Evolutionary conservation across 2,888 invertebrate genomes (phyloP).

Genomic region (Cryptophagus acutangulus): DNA sequence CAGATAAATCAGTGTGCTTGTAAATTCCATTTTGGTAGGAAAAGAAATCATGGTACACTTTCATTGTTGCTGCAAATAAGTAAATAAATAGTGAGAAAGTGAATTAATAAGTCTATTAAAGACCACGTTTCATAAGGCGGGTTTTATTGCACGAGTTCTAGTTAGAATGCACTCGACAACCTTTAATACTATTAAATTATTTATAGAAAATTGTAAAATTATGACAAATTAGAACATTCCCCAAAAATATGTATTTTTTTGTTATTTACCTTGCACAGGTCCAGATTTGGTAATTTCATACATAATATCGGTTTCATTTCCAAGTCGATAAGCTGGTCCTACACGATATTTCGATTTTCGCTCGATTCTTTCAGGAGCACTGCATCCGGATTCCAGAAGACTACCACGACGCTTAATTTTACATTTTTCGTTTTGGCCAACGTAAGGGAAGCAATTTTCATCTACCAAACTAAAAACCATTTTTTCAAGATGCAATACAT

Average conservation of each 20-base stretch:
- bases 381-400: slow-evolving; percentile 55
- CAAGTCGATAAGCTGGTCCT: slow-evolving; percentile 71
- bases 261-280: slow-evolving; percentile 80
- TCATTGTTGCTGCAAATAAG: slow-evolving; percentile 78
- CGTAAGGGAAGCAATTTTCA: slow-evolving; percentile 82
- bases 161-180: too few species aligned
- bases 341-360: slow-evolving; percentile 64
- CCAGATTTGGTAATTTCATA: slow-evolving; percentile 85
- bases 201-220: too few species aligned
- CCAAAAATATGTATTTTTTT: slow-evolving; percentile 4
- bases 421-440: slow-evolving; percentile 59
- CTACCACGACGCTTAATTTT: slow-evolving; percentile 51
- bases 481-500: slow-evolving; percentile 2
- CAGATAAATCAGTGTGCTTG: slow-evolving; percentile 54
- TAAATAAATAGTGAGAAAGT: slow-evolving; percentile 6
- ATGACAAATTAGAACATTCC: slow-evolving; percentile 4
- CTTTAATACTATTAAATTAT: too few species aligned
- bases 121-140: too few species aligned
- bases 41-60: slow-evolving; percentile 89
- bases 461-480: slow-evolving; percentile 66
- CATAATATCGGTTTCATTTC: slow-evolving; percentile 81
- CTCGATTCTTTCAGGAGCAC: slow-evolving; percentile 46
- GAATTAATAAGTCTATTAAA: slow-evolving; percentile 8
- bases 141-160: too few species aligned
- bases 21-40: slow-evolving; percentile 84